These are phyloP conservation scores for Macrosoma leucophasiata DNA, from an alignment of 2,888 invertebrate species.

Conservation along the genomic window DNA sequence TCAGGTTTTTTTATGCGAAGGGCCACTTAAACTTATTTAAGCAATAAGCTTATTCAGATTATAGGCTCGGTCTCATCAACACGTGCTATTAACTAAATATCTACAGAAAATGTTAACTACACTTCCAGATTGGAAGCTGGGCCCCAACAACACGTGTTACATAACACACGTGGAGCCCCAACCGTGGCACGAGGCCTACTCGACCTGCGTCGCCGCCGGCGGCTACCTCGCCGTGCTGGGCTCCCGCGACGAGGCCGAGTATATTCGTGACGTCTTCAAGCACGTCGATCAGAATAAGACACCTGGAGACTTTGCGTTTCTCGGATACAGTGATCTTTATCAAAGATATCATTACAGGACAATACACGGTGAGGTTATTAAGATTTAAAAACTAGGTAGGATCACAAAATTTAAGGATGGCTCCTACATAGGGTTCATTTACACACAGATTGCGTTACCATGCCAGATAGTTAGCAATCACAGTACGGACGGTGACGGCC, in stretches of 20 bases:
- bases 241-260: conserved; percentile 33
- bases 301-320: conserved; percentile 37
- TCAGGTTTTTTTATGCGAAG: no score
- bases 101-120: no score
- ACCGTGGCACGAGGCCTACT: conserved; percentile 39
- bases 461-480: no score
- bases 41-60: not conserved
- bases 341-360: conserved; percentile 39
- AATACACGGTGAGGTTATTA: conserved; percentile 40
- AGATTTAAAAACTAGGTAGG: no score
- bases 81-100: no score
- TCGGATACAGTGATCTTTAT: conserved; percentile 42
- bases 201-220: conserved; percentile 38
- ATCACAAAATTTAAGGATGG: no score
- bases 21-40: no score
- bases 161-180: conserved; percentile 39
- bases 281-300: conserved; percentile 30
- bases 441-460: no score
- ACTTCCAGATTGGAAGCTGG: conserved; percentile 35
- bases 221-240: conserved; percentile 39
- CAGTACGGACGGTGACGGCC: no score
- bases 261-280: conserved; percentile 35
- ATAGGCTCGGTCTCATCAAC: not conserved
- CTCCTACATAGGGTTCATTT: no score
- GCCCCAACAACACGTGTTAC: conserved; percentile 36